Percentiles rank a stretch among this genome's conserved stretches.
These are phyloP conservation scores for Gymnocheta viridis DNA, from an alignment of 2,888 invertebrate species.

Conservation along the genomic window DNA sequence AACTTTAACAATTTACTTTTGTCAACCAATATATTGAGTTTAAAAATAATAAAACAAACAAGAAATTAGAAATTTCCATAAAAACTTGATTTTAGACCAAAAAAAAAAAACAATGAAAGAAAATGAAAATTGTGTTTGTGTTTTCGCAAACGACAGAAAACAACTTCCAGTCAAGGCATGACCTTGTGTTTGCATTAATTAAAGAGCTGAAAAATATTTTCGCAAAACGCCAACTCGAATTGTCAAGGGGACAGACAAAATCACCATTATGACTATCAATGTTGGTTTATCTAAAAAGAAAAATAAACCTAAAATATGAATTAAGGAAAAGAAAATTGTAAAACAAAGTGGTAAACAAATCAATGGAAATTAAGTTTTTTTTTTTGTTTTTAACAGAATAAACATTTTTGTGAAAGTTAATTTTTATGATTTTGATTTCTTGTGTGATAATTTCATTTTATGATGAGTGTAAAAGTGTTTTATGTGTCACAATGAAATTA, in stretches of 20 bases:
- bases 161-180: slow-evolving; percentile 22
- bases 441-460: slow-evolving; percentile 23
- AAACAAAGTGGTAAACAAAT: neutral
- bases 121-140: neutral
- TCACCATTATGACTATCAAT: neutral
- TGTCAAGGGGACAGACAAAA: neutral
- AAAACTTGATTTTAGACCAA: slow-evolving; percentile 5
- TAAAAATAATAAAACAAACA: neutral
- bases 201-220: slow-evolving; percentile 3
- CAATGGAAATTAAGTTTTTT: neutral
- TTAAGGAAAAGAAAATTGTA: neutral
- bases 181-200: slow-evolving; percentile 54
- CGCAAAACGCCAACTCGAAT: neutral
- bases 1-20: slow-evolving; percentile 6
- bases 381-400: too few relatives aligned
- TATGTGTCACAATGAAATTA: too few relatives aligned
- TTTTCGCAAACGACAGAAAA: neutral
- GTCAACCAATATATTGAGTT: slow-evolving; percentile 3
- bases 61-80: slow-evolving; percentile 2
- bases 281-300: slow-evolving; percentile 22
- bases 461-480: slow-evolving; percentile 8
- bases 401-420: too few relatives aligned
- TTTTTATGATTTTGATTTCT: neutral
- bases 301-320: neutral
- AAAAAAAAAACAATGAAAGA: neutral